Conservation (phyloP, 2,888 invertebrate genomes). For the Himalopsyche kuldschensis region DNA sequence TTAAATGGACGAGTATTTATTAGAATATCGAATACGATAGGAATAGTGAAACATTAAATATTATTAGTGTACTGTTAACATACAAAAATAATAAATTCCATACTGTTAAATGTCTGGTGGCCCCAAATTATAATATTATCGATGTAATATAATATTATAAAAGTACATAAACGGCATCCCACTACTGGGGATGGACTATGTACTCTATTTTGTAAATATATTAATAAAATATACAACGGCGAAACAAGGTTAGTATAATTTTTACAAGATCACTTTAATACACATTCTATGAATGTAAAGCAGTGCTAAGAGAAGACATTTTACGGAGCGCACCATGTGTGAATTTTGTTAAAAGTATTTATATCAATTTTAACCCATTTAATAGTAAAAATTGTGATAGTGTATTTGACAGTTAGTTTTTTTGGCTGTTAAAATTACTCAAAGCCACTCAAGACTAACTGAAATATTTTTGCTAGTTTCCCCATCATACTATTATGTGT, state of each 20-base stretch:
- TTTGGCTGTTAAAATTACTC: too few relatives aligned
- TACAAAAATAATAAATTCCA: conserved; percentile 5
- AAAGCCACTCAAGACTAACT: too few relatives aligned
- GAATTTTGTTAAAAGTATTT: background rate
- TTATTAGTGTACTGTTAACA: background rate
- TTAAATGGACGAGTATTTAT: conserved; percentile 17
- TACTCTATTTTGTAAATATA: background rate
- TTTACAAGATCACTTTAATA: background rate
- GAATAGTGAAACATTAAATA: background rate
- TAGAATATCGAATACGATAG: conserved; percentile 14
- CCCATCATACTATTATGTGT: too few relatives aligned
- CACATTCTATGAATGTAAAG: background rate
- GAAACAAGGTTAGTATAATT: background rate
- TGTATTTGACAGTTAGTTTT: too few relatives aligned
- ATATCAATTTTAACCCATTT: background rate
- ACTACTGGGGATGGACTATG: background rate
- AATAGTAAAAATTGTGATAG: too few relatives aligned
- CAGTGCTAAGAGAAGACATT: background rate
- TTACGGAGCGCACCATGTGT: background rate
- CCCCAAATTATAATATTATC: conserved; percentile 13
- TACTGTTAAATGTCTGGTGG: conserved; percentile 13
- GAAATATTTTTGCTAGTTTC: too few relatives aligned
- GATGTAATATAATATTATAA: background rate
- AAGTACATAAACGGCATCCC: background rate
- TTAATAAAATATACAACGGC: background rate